These are phyloP conservation scores for Harlomillsia oculata DNA, from an alignment of 1,140 invertebrate genomes.

Conservation along the genomic window DNA sequence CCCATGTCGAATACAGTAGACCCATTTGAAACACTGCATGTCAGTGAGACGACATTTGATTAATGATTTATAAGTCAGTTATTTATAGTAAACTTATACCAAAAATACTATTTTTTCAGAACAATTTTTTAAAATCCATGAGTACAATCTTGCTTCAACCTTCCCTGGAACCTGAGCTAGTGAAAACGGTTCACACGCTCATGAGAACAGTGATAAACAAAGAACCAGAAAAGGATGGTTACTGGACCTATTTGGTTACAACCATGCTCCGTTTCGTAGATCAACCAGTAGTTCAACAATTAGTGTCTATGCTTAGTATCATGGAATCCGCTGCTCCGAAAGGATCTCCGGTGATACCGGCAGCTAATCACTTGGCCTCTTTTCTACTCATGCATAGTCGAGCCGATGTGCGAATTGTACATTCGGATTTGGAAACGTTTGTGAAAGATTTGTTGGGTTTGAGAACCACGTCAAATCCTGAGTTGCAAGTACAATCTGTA, in stretches of 20 bases:
- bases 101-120: slow-evolving; percentile 3
- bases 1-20: too few relatives aligned
- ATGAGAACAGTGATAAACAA: slow-evolving; percentile 12
- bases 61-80: too few relatives aligned
- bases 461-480: too few relatives aligned
- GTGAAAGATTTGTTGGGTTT: too few relatives aligned
- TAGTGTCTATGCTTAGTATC: slow-evolving; percentile 4
- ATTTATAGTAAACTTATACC: too few relatives aligned
- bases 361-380: too few relatives aligned
- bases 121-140: slow-evolving; percentile 13
- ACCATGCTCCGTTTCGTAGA: neutral
- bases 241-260: neutral
- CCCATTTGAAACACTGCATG: too few relatives aligned
- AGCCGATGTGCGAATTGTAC: too few relatives aligned
- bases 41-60: too few relatives aligned
- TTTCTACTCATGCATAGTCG: too few relatives aligned
- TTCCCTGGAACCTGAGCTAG: neutral
- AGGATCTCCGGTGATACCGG: neutral
- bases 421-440: too few relatives aligned
- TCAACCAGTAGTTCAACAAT: neutral
- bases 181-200: neutral
- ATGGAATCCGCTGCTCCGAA: neutral
- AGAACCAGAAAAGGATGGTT: neutral
- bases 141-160: neutral
- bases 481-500: too few relatives aligned